Evolutionary conservation across 1,140 invertebrate genomes (phyloP), one percentile per base, ranked within the genome.

Genomic region (Coelopa frigida): DNA sequence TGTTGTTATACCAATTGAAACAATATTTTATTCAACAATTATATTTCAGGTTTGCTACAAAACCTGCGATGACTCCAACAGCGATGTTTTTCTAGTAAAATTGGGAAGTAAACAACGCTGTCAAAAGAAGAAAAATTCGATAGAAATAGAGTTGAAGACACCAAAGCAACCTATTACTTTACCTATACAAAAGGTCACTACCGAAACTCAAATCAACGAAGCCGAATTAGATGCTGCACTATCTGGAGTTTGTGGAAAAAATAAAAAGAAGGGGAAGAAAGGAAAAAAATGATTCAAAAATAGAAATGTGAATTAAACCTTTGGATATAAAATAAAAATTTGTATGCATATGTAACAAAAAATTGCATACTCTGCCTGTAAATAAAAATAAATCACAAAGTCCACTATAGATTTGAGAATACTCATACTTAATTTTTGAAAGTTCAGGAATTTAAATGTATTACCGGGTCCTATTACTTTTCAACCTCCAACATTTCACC

Each of bases 41-140:
- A 17, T 3, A 27, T 17, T 17, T 24, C 15, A 67, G 63, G 63
- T 68, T 11, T 68, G 64, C 24, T 67, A 67, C 48, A 68, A 64
- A 46, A 67, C 63, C 10, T 67, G 64, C 55, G 60, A 66, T 3
- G 64, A 68, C 35, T 60, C 63, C n/a, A 63, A 68, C 18, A 67
- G 59, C 44, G 64, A 68, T 46, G 63, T 68, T 23, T 68, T 68
- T 38, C 49, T 68, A n/a, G 61, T 68, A 11, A 67, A 67, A 40
- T 53, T 68, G 29, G 64, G 64, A 20, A 64, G 50, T 51, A 68
- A 68, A 29, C 39, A 58, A 6, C 58, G 62, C 41, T 50, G 56
- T 4, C 56, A 61, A 44, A 23, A 54, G 32, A 68, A 68, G 49
- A 56, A 55, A 51, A 64, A 62, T 44, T 57, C 58, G 24, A 68